These are phyloP conservation scores for Drosophila virilis DNA, from an alignment of 1,140 invertebrate genomes.

Conservation along the genomic window DNA sequence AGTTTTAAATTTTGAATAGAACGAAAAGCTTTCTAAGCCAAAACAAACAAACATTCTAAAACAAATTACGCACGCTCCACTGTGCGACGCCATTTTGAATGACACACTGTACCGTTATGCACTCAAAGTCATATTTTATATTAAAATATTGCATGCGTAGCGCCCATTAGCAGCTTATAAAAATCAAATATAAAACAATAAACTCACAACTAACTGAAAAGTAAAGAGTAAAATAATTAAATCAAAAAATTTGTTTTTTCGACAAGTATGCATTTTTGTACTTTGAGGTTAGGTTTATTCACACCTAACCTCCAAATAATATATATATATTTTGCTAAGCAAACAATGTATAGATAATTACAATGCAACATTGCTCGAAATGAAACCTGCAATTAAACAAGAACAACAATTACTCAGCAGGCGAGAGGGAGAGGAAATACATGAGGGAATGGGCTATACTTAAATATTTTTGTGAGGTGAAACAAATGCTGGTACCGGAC, in stretches of 20 bases:
- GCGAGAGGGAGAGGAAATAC: not conserved
- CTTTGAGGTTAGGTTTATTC: conserved; percentile 28
- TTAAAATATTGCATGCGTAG: conserved; percentile 66
- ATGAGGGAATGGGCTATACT: conserved; percentile 32
- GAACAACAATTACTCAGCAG: conserved; percentile 32
- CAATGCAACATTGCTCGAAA: conserved; percentile 54
- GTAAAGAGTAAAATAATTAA: not conserved
- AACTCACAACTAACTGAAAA: conserved; percentile 42
- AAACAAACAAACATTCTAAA: too few relatives aligned
- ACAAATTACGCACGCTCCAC: not conserved
- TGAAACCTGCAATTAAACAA: conserved; percentile 69
- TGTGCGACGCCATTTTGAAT: conserved; percentile 19
- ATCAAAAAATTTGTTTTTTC: not conserved
- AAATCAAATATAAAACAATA: conserved; percentile 72
- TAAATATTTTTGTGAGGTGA: conserved; percentile 36
- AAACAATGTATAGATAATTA: conserved; percentile 59
- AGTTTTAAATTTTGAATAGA: too few relatives aligned
- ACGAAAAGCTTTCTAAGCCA: too few relatives aligned
- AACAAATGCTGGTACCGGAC: conserved; percentile 23
- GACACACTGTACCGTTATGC: conserved; percentile 26
- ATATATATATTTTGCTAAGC: not conserved
- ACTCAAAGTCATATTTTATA: conserved; percentile 16
- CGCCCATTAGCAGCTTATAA: conserved; percentile 77
- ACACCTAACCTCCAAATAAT: conserved; percentile 14
- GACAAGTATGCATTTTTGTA: conserved; percentile 32